Percentiles rank a stretch among this genome's conserved stretches.
Conservation (phyloP, 2,113 vertebrate species). For the Emydocephalus ijimae region DNA sequence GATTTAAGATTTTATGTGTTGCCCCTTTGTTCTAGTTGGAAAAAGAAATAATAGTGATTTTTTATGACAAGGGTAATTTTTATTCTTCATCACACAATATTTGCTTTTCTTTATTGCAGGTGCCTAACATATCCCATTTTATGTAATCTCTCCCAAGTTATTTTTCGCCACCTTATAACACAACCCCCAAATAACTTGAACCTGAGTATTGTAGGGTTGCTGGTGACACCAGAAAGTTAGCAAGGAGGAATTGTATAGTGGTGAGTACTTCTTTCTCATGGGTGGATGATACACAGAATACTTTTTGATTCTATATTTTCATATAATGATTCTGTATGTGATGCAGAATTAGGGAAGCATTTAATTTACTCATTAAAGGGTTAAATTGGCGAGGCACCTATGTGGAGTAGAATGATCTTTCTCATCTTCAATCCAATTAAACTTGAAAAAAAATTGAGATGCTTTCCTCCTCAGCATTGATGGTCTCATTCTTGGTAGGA, state of each 20-base stretch:
- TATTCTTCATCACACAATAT: not conserved
- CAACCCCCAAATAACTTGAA: not conserved
- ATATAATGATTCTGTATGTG: not conserved
- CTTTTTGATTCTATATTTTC: not conserved
- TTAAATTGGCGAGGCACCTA: not conserved
- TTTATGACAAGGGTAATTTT: not conserved
- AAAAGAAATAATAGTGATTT: not conserved
- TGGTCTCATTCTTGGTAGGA: not conserved
- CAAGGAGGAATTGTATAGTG: not conserved
- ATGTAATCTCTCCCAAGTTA: not conserved
- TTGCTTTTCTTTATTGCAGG: slow-evolving; percentile 12
- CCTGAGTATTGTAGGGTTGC: not conserved
- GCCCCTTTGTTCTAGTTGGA: not conserved
- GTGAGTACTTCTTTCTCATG: not conserved
- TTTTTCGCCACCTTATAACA: not conserved
- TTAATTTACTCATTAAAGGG: not conserved
- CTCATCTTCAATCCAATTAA: not conserved
- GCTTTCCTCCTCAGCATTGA: not conserved
- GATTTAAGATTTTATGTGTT: not conserved
- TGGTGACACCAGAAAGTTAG: not conserved
- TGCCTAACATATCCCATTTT: not conserved
- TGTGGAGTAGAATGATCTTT: not conserved
- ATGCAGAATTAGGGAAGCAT: not conserved
- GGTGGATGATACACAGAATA: not conserved
- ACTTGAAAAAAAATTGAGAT: not conserved